Evolutionary conservation across 1,140 invertebrate genomes (phyloP), one percentile per base, ranked within the genome.

Genomic region (Zaprionus lachaisei): DNA sequence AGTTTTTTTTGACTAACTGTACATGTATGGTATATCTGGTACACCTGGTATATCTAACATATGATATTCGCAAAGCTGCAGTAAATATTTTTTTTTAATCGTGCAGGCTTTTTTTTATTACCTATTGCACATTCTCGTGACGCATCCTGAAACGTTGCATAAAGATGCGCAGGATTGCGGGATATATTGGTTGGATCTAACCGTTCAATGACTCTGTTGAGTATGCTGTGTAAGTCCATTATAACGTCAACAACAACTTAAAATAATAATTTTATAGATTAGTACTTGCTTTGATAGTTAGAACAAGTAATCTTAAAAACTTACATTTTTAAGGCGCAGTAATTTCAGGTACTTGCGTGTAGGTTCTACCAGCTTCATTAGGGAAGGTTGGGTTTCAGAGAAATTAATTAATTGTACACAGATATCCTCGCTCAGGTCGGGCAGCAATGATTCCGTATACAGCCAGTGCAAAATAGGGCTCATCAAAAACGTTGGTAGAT

Each of bases 271-370:
- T 17, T 1, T 17, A 15, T 12, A 38, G 41, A 31, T 37, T 41
- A 54, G 12, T 34, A 37, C 6, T 15, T 54, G 5, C 24, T 14
- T 20, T 20, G 24, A 57, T 6, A 22, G 4, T 24, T 12, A 3
- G 4, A 6, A 17, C n/a, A 3, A 3, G 15, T 5, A 11, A 7
- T 15, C 65, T 38, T 17, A 20, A 37, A 83, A 37, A 83, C 94
- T 94, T 92, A 96, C 95, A 94, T 92, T 95, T 81, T 95, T 95
- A 4, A 96, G 90, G n/a, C 93, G 93, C 69, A 94, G 94, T 80
- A 95, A 94, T 68, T 94, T 94, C 58, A 96, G 81, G 92, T 95
- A 96, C 49, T 94, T 93, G 73, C 94, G 93, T 84, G 95, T 95
- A 37, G 94, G 92, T 66, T 94, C 91, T 22, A 93, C 92, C 77